Conservation (phyloP, 2,797 vertebrate genomes). For the Pantherophis vulpinus region DNA sequence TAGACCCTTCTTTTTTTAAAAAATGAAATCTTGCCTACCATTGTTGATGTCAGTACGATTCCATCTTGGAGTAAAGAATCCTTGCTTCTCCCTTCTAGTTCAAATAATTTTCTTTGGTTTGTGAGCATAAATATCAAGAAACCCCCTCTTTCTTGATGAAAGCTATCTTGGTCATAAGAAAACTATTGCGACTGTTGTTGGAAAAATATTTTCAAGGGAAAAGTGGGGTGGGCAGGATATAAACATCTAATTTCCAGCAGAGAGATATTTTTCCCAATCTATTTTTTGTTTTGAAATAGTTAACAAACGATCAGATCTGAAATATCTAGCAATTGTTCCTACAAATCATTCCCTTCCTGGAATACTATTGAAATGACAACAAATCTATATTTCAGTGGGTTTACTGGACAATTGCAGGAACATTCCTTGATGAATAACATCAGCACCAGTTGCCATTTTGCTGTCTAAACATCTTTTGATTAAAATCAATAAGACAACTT, state of each 20-base stretch:
- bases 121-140: neutral
- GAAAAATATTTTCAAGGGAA: neutral
- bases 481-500: neutral
- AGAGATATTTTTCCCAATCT: neutral
- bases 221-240: neutral
- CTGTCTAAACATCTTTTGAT: neutral
- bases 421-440: neutral
- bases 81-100: neutral
- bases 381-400: neutral
- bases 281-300: constrained; percentile 5
- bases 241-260: constrained; percentile 11
- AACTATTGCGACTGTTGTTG: neutral
- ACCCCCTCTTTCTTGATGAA: neutral
- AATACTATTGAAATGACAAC: constrained; percentile 9
- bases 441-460: neutral
- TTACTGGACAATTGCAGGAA: constrained; percentile 3
- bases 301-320: neutral
- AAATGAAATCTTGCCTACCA: neutral
- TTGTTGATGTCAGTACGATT: neutral
- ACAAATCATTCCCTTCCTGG: neutral
- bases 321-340: neutral
- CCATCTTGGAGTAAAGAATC: neutral
- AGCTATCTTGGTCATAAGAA: neutral
- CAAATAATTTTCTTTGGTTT: neutral
- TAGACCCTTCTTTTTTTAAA: neutral